phyloP scores from a whole-genome alignment of 2,888 invertebrate genomes.

The Andrena dorsata region DNA sequence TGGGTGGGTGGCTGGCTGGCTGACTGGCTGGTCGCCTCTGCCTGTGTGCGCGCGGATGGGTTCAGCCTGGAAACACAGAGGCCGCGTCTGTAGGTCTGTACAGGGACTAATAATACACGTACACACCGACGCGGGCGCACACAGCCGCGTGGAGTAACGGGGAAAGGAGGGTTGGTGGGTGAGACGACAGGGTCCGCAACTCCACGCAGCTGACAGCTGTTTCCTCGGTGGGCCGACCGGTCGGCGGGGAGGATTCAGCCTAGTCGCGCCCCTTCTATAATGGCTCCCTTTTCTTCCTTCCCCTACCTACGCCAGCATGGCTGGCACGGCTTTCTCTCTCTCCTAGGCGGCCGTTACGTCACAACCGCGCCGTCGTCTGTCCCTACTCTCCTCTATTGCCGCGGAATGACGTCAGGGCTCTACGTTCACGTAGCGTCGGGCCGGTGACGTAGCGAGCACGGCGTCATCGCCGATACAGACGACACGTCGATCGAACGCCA shows the following conservation, averaged over 20 bases:
- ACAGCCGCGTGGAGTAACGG: constrained; percentile 53
- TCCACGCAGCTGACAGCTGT: constrained; percentile 85
- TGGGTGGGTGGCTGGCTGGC: constrained; percentile 82
- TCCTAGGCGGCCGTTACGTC: constrained; percentile 64
- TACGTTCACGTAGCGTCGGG: constrained; percentile 44
- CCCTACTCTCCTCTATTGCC: constrained; percentile 39
- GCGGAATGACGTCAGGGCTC: constrained; percentile 66
- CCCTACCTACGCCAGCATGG: constrained; percentile 83
- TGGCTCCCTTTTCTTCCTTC: constrained; percentile 85
- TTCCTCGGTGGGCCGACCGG: constrained; percentile 85
- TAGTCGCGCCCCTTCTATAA: constrained; percentile 85
- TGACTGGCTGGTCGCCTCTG: constrained; percentile 25
- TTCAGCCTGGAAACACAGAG: constrained; percentile 69
- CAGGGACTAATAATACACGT: constrained; percentile 8
- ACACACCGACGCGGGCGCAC: neutral
- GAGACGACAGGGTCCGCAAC: constrained; percentile 79
- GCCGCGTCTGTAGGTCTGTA: neutral
- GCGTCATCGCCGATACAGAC: constrained; percentile 67
- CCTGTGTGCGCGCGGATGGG: constrained; percentile 65
- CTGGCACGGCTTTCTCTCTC: constrained; percentile 78
- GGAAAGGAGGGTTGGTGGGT: constrained; percentile 68
- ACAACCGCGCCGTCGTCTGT: constrained; percentile 50
- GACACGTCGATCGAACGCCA: constrained; percentile 57
- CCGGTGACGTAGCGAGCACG: constrained; percentile 65
- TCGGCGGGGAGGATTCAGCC: constrained; percentile 85